A percentile compares a stretch with the other conserved stretches of the same genome.
Evolutionary conservation across 2,113 vertebrate genomes (phyloP).

Genomic region (Gambusia affinis): DNA sequence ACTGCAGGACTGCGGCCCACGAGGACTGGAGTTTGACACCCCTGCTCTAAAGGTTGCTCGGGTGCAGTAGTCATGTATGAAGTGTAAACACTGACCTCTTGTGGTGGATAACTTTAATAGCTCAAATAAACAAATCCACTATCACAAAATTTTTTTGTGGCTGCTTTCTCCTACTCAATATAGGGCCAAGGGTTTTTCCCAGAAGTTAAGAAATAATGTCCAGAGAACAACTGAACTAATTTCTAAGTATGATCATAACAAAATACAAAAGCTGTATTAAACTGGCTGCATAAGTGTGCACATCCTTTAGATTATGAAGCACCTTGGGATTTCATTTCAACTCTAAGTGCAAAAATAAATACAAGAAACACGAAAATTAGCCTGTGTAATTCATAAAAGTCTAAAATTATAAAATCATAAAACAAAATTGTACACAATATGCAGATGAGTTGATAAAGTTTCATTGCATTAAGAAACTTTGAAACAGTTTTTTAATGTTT

Average conservation of each 20-base stretch:
- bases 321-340: too few relatives aligned
- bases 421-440: not conserved
- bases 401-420: not conserved
- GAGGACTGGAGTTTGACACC: too few relatives aligned
- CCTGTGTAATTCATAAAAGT: not conserved
- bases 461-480: not conserved
- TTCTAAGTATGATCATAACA: too few relatives aligned
- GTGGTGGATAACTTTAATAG: conserved; percentile 34
- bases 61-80: not conserved
- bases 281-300: not conserved
- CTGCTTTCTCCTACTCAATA: not conserved
- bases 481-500: not conserved
- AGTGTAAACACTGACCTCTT: conserved; percentile 51
- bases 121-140: conserved; percentile 7
- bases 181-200: too few relatives aligned
- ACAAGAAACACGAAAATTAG: too few relatives aligned
- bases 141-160: not conserved
- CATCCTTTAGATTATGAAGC: not conserved
- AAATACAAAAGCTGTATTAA: too few relatives aligned
- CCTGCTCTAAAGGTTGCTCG: not conserved
- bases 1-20: too few relatives aligned
- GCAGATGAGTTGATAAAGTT: not conserved
- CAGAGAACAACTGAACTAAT: too few relatives aligned
- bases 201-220: too few relatives aligned
- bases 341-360: too few relatives aligned